These are phyloP conservation scores for Pseudochirops corinnae DNA, from an alignment of 2,797 vertebrate genomes.

Conservation along the genomic window DNA sequence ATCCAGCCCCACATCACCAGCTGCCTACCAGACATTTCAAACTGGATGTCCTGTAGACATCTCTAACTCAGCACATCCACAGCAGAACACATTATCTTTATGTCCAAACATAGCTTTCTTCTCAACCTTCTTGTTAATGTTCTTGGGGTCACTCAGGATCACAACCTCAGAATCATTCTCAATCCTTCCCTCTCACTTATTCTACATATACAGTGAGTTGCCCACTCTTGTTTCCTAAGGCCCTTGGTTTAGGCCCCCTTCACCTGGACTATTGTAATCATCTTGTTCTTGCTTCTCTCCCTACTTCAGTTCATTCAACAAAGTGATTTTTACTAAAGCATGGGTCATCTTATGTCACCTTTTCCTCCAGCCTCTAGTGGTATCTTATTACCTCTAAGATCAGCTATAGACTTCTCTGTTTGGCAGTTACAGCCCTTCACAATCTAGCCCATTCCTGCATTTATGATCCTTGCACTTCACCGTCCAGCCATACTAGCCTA, in stretches of 20 bases:
- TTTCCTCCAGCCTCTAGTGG: not conserved
- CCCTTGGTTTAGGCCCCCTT: not conserved
- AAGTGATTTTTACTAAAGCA: not conserved
- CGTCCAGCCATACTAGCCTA: not conserved
- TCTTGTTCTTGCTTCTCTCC: not conserved
- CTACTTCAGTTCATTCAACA: not conserved
- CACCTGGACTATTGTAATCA: not conserved
- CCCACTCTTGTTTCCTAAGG: not conserved
- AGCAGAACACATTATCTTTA: not conserved
- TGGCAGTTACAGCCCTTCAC: not conserved
- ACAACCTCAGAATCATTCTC: not conserved
- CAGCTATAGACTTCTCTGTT: not conserved
- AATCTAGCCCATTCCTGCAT: not conserved
- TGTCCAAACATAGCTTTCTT: not conserved
- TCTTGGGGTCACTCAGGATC: not conserved
- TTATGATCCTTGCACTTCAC: not conserved
- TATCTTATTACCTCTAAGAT: not conserved
- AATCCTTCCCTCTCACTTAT: not conserved
- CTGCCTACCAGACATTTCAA: not conserved
- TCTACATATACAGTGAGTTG: not conserved
- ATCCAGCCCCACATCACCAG: not conserved
- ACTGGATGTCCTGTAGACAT: not conserved
- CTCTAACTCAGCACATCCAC: not conserved
- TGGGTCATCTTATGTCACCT: not conserved
- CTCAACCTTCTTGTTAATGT: not conserved